These are phyloP conservation scores for Alectura lathami DNA, from an alignment of 2,113 vertebrate genomes.

Conservation along the genomic window DNA sequence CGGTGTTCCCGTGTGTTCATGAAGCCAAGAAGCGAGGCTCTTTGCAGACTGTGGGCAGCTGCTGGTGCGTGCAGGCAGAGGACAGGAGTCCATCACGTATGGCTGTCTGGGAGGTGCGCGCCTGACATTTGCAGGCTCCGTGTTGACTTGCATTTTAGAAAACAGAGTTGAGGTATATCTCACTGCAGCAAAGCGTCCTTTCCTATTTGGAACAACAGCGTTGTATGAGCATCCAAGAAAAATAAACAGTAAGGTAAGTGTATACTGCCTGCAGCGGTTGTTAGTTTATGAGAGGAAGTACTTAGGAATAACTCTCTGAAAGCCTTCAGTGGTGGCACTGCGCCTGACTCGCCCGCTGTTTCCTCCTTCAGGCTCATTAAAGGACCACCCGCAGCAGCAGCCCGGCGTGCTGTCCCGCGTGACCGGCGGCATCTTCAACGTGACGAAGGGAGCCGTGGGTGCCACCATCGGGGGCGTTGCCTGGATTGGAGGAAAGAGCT, in stretches of 20 bases:
- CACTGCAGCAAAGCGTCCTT: neutral
- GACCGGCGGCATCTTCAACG: conserved; percentile 91
- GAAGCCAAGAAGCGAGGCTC: neutral
- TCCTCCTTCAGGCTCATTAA: conserved; percentile 79
- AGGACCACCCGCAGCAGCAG: conserved; percentile 89
- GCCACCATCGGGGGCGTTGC: conserved; percentile 91
- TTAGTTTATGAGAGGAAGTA: neutral
- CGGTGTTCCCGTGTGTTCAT: neutral
- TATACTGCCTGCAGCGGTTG: neutral
- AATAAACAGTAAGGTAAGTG: neutral
- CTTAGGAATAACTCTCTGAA: neutral
- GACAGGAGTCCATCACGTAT: neutral
- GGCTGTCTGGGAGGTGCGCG: neutral
- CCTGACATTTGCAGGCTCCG: neutral
- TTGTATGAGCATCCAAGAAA: neutral
- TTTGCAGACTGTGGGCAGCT: neutral
- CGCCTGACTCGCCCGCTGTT: neutral
- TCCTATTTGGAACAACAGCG: neutral
- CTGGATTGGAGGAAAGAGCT: conserved; percentile 95
- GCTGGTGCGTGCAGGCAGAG: neutral
- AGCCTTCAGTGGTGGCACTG: neutral
- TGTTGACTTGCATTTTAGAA: neutral
- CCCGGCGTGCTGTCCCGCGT: conserved; percentile 91
- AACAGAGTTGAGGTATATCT: neutral
- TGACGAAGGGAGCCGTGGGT: conserved; percentile 93